A percentile compares a stretch with the other conserved stretches of the same genome.
Conservation (phyloP, 1,140 invertebrate genomes). For the Drosophila repletoides region DNA sequence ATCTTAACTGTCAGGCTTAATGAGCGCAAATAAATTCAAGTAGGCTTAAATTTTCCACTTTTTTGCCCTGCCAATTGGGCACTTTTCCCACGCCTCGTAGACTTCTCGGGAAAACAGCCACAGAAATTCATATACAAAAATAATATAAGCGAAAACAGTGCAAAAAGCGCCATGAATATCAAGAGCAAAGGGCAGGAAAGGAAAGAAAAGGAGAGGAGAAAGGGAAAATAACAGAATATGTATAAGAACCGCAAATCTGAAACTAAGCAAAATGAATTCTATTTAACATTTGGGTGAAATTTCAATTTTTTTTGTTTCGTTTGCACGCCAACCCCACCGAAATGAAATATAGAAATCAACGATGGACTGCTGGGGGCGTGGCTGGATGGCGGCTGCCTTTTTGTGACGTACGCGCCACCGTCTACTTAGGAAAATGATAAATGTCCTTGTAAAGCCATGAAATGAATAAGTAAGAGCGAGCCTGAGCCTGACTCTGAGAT, state of each 20-base stretch:
- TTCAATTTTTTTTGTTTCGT: conserved; percentile 44
- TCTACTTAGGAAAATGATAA: conserved; percentile 70
- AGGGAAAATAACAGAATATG: conserved; percentile 9
- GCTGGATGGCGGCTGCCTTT: conserved; percentile 41
- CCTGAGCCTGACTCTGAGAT: too few relatives aligned
- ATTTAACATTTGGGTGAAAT: conserved; percentile 73
- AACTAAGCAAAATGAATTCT: conserved; percentile 71
- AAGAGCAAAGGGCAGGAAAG: background rate
- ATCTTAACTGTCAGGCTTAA: conserved; percentile 68
- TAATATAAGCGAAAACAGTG: conserved; percentile 22
- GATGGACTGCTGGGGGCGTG: conserved; percentile 18
- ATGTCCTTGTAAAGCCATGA: conserved; percentile 77
- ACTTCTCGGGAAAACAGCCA: conserved; percentile 21
- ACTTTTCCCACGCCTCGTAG: conserved; percentile 27
- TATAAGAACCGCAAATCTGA: conserved; percentile 47
- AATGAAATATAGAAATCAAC: conserved; percentile 67
- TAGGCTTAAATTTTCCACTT: conserved; percentile 75
- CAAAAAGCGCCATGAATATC: conserved; percentile 65
- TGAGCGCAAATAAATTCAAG: conserved; percentile 79
- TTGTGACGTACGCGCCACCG: conserved; percentile 65
- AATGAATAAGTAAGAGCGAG: conserved; percentile 70
- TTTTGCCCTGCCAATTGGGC: conserved; percentile 48
- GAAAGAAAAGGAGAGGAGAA: background rate
- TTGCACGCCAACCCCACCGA: background rate
- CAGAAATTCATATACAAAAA: conserved; percentile 73